A percentile compares a stretch with the other conserved stretches of the same genome.
Evolutionary conservation across 30 jellyfish, hydroid and myxozoan species (phyloP).

Genomic region (Cassiopea xamachana): DNA sequence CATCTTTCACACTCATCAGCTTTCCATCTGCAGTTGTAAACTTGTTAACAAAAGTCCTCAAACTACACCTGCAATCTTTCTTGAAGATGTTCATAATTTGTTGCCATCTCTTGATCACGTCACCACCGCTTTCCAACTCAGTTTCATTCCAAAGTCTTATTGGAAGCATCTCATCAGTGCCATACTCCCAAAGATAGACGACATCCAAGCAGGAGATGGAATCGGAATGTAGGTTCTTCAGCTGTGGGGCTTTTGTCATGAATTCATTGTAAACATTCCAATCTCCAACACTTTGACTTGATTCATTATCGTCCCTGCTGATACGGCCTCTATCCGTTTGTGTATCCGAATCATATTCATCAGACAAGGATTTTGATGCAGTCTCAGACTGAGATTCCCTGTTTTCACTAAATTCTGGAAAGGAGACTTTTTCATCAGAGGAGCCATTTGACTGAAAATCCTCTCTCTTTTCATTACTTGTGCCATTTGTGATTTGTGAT

Average conservation of each 20-base stretch:
- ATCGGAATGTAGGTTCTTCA: constrained; percentile 25
- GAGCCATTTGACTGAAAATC: constrained; percentile 30
- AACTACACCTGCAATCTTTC: constrained; percentile 68
- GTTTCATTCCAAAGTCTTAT: constrained; percentile 73
- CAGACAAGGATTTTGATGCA: constrained; percentile 42
- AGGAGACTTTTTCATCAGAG: constrained; percentile 21
- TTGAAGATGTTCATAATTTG: constrained; percentile 65
- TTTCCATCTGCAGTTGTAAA: constrained; percentile 69
- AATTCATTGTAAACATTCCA: constrained; percentile 14
- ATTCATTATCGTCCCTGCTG: constrained; percentile 30
- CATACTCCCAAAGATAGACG: constrained; percentile 89
- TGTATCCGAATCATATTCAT: constrained; percentile 30
- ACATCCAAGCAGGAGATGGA: constrained; percentile 73
- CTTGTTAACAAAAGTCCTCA: constrained; percentile 60
- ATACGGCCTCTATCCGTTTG: constrained; percentile 19
- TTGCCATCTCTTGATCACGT: constrained; percentile 66
- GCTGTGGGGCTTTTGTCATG: constrained; percentile 12
- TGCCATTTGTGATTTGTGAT: neutral
- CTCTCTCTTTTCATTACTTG: neutral
- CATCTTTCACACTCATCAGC: constrained; percentile 65
- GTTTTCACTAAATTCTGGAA: constrained; percentile 16
- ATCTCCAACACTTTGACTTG: constrained; percentile 18
- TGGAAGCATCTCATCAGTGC: constrained; percentile 88
- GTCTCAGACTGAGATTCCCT: constrained; percentile 45
- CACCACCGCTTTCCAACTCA: constrained; percentile 59